These are phyloP conservation scores for Peromyscus melanophrys DNA, from an alignment of 2,797 vertebrate species.

Conservation along the genomic window DNA sequence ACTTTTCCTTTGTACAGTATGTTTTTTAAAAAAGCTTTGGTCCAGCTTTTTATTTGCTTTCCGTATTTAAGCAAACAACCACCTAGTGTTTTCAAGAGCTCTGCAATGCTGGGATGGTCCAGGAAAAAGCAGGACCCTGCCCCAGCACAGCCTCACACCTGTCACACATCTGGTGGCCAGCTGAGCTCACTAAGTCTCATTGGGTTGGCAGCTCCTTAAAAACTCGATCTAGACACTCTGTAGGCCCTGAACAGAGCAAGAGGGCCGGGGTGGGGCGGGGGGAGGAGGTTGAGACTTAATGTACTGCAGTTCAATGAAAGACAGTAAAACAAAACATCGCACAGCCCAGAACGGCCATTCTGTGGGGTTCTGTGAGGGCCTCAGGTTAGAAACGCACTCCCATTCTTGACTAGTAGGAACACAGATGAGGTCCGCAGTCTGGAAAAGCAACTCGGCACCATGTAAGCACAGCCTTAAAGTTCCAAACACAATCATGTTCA, in stretches of 20 bases:
- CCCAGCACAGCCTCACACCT: background rate
- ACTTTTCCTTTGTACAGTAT: background rate
- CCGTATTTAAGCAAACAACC: background rate
- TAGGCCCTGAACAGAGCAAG: background rate
- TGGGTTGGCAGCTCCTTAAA: background rate
- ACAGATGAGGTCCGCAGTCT: background rate
- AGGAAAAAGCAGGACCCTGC: background rate
- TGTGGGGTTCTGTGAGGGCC: background rate
- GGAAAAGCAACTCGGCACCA: background rate
- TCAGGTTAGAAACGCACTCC: background rate
- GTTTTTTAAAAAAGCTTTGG: background rate
- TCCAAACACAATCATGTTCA: background rate
- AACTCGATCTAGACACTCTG: background rate
- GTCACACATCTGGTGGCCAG: background rate
- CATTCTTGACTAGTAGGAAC: background rate
- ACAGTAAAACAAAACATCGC: background rate
- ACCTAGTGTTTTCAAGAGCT: background rate
- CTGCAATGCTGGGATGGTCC: background rate
- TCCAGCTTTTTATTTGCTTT: background rate
- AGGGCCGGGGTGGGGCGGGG: background rate
- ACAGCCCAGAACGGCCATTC: background rate
- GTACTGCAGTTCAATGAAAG: background rate
- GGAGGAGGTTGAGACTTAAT: background rate
- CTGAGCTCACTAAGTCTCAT: background rate
- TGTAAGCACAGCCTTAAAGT: background rate